These are phyloP conservation scores for Sprattus sprattus DNA, from an alignment of 2,113 vertebrate species.

Conservation along the genomic window DNA sequence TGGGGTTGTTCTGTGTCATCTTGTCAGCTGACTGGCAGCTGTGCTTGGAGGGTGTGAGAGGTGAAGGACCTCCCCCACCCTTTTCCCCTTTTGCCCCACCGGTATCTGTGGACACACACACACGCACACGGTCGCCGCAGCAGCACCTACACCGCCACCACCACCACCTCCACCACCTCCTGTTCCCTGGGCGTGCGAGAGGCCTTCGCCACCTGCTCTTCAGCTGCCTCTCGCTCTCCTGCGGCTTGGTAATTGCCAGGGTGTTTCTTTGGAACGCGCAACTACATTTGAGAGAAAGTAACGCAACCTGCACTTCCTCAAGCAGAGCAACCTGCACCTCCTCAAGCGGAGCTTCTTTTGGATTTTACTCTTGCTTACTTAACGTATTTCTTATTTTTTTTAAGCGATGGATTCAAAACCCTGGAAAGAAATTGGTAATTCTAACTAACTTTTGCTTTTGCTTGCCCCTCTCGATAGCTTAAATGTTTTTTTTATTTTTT, in stretches of 20 bases:
- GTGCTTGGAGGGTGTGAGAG: constrained; percentile 19
- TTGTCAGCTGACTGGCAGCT: constrained; percentile 7
- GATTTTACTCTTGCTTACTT: neutral
- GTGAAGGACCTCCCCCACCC: neutral
- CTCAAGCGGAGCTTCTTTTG: neutral
- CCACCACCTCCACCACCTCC: neutral
- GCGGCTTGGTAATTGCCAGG: too few species aligned
- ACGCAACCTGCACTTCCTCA: neutral
- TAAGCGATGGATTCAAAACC: constrained; percentile 35
- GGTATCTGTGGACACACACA: constrained; percentile 13
- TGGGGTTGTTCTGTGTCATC: neutral
- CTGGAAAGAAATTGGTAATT: constrained; percentile 39
- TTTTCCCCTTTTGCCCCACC: too few species aligned
- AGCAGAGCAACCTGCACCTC: neutral
- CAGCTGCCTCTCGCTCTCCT: neutral
- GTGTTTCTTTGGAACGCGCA: constrained; percentile 11
- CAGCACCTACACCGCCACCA: neutral
- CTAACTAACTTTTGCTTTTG: neutral
- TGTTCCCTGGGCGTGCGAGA: neutral
- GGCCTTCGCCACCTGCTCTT: neutral
- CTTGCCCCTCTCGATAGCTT: neutral
- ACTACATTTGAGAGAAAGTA: neutral
- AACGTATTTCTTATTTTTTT: neutral
- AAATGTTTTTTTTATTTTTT: neutral
- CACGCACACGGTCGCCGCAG: constrained; percentile 11